These are phyloP conservation scores for Gnathonemus longibarbis DNA, from an alignment of 2,113 vertebrate genomes.

Conservation along the genomic window DNA sequence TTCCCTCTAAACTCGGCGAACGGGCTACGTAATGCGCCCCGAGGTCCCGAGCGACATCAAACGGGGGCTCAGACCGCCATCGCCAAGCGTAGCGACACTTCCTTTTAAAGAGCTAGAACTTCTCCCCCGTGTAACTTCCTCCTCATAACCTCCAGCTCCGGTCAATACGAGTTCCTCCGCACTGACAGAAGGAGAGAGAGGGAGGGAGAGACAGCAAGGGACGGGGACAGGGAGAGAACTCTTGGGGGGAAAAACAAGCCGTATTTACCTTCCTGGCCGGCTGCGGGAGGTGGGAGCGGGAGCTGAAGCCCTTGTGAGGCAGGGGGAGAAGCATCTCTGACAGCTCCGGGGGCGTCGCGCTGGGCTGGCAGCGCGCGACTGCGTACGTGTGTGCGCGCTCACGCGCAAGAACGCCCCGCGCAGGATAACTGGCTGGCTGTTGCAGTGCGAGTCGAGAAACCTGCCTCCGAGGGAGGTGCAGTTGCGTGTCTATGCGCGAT, in stretches of 20 bases:
- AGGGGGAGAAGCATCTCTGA: constrained; percentile 40
- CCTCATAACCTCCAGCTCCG: constrained; percentile 42
- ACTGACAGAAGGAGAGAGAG: background rate
- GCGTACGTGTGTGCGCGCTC: constrained; percentile 27
- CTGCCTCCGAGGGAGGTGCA: constrained; percentile 4
- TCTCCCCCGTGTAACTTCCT: constrained; percentile 54
- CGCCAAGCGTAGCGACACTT: constrained; percentile 37
- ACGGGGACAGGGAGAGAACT: background rate
- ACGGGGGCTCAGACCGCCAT: background rate
- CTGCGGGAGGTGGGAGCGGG: constrained; percentile 36
- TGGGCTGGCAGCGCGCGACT: background rate
- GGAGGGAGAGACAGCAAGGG: background rate
- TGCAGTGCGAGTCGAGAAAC: constrained; percentile 32
- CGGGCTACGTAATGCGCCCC: background rate
- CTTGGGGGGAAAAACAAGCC: background rate
- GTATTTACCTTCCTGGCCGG: constrained; percentile 50
- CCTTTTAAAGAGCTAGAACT: constrained; percentile 46
- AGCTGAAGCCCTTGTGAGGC: constrained; percentile 30
- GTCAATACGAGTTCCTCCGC: background rate
- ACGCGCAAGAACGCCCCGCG: constrained; percentile 35
- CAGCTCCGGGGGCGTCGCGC: constrained; percentile 21
- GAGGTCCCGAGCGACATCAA: background rate
- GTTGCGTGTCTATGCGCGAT: constrained; percentile 6
- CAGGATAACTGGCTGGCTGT: constrained; percentile 33
- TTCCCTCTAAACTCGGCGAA: background rate